Base-by-base conservation (phyloP, 2,113 vertebrate genomes). In the Siphamia tubifer region DNA sequence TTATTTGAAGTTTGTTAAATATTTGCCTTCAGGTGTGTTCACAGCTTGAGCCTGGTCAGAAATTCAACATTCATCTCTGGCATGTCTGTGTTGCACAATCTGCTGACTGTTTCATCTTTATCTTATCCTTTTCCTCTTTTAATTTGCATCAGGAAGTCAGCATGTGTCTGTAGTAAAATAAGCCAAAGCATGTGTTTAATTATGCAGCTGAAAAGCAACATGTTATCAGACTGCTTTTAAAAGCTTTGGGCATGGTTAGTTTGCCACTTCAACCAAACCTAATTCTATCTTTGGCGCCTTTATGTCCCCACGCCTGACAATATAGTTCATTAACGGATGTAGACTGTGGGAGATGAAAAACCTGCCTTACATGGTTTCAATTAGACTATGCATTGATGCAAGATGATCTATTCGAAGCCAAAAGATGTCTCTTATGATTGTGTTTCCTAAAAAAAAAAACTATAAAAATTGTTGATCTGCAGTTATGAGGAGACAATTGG, bases 101-200 rank as follows among this genome's bases (percentile, higher is more conserved):
- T 7, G 25, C 13, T 24, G 17, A 40, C 24, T 47, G 19, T 0
- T 61, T 24, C n/a, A n/a, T n/a, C 39, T 34, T 64, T 44, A 28
- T 53, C 25, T 35, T 20, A 32, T 48, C 12, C 35, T 20, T 57
- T 11, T 9, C 3, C 12, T 13, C 12, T 74, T 35, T 49, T n/a
- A 53, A 48, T 48, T 19, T 31, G 21, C 52, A 30, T 52, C 39
- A 49, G 35, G 39, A 65, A 63, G 43, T 43, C 24, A 44, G 56
- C 85, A 77, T 20, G 49, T 72, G 57, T 53, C 5, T 0, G 35
- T 47, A 39, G 51, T 77, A 68, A 79, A 79, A 69, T 49, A 23
- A 68, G 28, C 39, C 57, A 54, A 44, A 21, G 57, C 38, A 54
- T 57, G 66, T 40, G 30, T 73, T 74, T 73, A 68, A 85, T 81